Conservation (phyloP, 1,140 invertebrate species). For the Aleiodes sp. region DNA sequence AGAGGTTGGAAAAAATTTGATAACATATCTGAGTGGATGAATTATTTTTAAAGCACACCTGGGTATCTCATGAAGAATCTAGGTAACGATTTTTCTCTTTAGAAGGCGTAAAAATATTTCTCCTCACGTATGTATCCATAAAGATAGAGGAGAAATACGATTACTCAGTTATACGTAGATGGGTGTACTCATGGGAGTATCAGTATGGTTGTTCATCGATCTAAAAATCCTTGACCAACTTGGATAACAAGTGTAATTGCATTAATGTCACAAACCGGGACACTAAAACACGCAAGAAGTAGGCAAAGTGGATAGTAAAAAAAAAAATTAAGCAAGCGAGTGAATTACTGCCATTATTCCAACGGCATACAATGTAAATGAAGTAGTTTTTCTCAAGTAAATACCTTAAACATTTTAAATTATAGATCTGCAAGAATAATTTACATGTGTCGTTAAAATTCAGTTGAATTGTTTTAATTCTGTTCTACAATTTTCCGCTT, state of each 20-base stretch:
- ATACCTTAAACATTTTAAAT: conserved; percentile 10
- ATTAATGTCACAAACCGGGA: neutral
- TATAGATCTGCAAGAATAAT: neutral
- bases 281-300: neutral
- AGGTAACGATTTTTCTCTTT: neutral
- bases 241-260: neutral
- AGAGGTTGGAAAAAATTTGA: too few relatives aligned
- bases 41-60: too few relatives aligned
- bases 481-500: too few relatives aligned
- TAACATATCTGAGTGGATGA: too few relatives aligned
- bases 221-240: conserved; percentile 1
- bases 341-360: too few relatives aligned
- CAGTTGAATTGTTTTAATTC: neutral
- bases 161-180: neutral
- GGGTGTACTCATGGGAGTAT: neutral
- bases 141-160: conserved; percentile 11
- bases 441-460: neutral
- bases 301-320: neutral
- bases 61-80: too few relatives aligned
- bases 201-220: neutral
- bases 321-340: neutral
- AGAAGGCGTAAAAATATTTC: neutral
- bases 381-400: neutral
- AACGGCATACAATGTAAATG: neutral
- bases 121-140: neutral